Percentiles rank a stretch among this genome's conserved stretches.
These are phyloP conservation scores for Falcunculus frontatus DNA, from an alignment of 2,113 vertebrate genomes.

Conservation along the genomic window DNA sequence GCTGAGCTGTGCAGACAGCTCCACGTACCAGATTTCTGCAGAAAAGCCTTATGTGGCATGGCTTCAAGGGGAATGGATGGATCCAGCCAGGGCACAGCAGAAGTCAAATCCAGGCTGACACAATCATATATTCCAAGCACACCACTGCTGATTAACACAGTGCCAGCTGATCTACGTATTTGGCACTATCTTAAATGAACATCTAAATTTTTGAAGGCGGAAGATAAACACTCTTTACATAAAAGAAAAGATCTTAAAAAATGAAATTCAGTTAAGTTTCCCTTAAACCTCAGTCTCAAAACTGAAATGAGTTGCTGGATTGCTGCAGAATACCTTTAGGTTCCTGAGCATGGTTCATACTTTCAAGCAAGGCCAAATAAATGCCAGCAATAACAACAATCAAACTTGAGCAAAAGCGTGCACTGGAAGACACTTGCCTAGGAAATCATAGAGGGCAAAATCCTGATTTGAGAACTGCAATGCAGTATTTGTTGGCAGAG, in stretches of 20 bases:
- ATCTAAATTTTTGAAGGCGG: not conserved
- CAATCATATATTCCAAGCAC: not conserved
- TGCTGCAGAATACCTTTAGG: not conserved
- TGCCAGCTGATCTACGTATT: not conserved
- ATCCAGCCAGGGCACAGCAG: not conserved
- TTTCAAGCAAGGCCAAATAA: not conserved
- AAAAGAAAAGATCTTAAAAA: not conserved
- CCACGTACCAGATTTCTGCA: not conserved
- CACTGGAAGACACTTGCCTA: not conserved
- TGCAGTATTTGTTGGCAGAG: not conserved
- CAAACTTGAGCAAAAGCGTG: not conserved
- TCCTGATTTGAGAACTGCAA: not conserved
- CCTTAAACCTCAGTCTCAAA: not conserved
- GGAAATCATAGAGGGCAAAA: not conserved
- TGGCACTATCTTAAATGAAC: not conserved
- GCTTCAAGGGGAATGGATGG: not conserved
- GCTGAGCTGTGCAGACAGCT: not conserved
- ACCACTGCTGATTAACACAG: not conserved
- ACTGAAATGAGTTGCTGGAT: not conserved
- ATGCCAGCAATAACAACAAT: not conserved
- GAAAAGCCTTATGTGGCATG: not conserved
- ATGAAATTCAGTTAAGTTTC: not conserved
- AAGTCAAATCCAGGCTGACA: not conserved
- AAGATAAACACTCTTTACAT: not conserved
- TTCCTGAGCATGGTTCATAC: not conserved